Conservation (phyloP, 2,797 vertebrate species). For the Typhlichthys subterraneus region DNA sequence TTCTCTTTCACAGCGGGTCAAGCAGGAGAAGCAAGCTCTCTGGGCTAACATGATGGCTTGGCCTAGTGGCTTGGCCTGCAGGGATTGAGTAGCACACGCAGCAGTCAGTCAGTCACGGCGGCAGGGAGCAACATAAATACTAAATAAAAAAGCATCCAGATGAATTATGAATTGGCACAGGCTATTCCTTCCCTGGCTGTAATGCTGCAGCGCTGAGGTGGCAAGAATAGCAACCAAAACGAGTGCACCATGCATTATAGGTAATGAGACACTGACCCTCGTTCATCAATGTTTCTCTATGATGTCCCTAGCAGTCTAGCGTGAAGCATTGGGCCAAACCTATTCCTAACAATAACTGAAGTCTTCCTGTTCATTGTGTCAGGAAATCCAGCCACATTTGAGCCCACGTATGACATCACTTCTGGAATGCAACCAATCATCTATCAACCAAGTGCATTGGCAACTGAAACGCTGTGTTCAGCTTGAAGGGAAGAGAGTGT, state of each 20-base stretch:
- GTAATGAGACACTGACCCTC: constrained; percentile 37
- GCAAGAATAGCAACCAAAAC: constrained; percentile 25
- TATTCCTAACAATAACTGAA: constrained; percentile 14
- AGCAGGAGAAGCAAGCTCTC: constrained; percentile 40
- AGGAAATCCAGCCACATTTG: constrained; percentile 7
- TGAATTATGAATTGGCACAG: constrained; percentile 71
- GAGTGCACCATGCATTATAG: constrained; percentile 36
- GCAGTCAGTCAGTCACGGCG: constrained; percentile 44
- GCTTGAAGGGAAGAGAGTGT: too few species aligned
- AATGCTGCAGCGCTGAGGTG: constrained; percentile 24
- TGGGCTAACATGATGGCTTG: constrained; percentile 38
- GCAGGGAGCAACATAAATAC: constrained; percentile 61
- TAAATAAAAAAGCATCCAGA: constrained; percentile 51
- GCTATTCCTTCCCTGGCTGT: constrained; percentile 46
- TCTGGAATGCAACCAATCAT: too few species aligned
- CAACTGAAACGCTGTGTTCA: too few species aligned
- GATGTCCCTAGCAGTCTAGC: constrained; percentile 30
- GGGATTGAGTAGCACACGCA: constrained; percentile 46
- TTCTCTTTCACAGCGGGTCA: constrained; percentile 49
- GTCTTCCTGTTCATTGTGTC: neutral
- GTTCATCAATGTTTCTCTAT: constrained; percentile 48
- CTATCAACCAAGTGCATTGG: too few species aligned
- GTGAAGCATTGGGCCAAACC: constrained; percentile 27
- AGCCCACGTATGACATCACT: neutral
- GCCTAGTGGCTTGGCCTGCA: constrained; percentile 50